Percentiles rank a stretch among this genome's conserved stretches.
Conservation (phyloP, 1,140 invertebrate genomes). For the Drosophila ohnishii region DNA sequence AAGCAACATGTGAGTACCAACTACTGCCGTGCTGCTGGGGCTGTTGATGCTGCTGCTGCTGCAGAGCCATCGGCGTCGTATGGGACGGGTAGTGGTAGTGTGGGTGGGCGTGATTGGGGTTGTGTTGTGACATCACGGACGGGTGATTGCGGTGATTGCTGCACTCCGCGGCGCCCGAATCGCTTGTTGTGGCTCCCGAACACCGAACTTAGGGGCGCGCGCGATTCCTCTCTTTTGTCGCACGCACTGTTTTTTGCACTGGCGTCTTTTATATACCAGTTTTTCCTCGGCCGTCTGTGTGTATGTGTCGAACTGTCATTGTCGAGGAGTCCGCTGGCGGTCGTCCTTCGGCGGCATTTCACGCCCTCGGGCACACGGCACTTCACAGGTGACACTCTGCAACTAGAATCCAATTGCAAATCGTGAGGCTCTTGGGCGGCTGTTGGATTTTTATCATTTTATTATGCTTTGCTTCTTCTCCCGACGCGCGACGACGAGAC, state of each 20-base stretch:
- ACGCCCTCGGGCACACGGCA: constrained; percentile 22
- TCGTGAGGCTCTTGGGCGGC: constrained; percentile 6
- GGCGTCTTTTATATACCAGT: constrained; percentile 81
- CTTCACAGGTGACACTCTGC: constrained; percentile 34
- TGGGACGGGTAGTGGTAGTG: constrained; percentile 63
- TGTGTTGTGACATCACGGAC: constrained; percentile 75
- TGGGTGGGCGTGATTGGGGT: constrained; percentile 50
- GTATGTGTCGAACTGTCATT: constrained; percentile 78
- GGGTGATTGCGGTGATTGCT: constrained; percentile 27
- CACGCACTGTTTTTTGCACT: constrained; percentile 66
- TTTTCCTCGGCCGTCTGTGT: constrained; percentile 69
- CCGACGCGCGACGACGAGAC: constrained; percentile 52
- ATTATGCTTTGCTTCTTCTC: constrained; percentile 10
- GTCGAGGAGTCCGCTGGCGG: constrained; percentile 37
- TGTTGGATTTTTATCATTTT: constrained; percentile 40
- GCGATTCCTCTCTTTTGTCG: constrained; percentile 52
- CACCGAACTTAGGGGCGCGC: constrained; percentile 45
- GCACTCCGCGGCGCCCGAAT: constrained; percentile 21
- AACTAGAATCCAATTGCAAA: constrained; percentile 26
- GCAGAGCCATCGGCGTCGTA: constrained; percentile 27
- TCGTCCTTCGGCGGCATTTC: constrained; percentile 17
- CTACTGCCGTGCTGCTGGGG: constrained; percentile 69
- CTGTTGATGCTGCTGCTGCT: constrained; percentile 48
- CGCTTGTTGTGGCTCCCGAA: constrained; percentile 36
- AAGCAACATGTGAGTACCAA: constrained; percentile 81